Conservation (phyloP, 1,140 invertebrate genomes). For the Drosophila quadrilineata region DNA sequence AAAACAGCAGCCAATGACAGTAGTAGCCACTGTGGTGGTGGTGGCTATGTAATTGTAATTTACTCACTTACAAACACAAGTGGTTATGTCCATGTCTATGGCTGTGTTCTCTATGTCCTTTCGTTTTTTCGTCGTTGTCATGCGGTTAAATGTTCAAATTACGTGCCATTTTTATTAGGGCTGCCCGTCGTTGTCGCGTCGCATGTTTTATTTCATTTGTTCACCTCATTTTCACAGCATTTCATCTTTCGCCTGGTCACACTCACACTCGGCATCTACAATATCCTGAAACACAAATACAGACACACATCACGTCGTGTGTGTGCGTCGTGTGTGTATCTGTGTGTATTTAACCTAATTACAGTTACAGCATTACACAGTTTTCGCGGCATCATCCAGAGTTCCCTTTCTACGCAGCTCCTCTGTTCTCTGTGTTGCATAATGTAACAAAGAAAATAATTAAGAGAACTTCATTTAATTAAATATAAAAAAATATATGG, state of each 20-base stretch:
- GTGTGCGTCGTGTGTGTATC: slow-evolving; percentile 65
- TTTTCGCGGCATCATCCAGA: neutral
- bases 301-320: slow-evolving; percentile 19
- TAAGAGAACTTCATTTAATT: too few species aligned
- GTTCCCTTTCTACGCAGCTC: neutral
- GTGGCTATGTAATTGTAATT: slow-evolving; percentile 68
- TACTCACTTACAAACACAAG: slow-evolving; percentile 42
- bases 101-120: neutral
- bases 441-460: too few species aligned
- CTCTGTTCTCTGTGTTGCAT: neutral
- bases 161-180: slow-evolving; percentile 67
- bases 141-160: slow-evolving; percentile 74
- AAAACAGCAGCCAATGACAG: slow-evolving; percentile 41
- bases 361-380: slow-evolving; percentile 23
- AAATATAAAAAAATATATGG: neutral
- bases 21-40: too few species aligned
- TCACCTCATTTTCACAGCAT: slow-evolving; percentile 65
- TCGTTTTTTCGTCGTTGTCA: slow-evolving; percentile 56
- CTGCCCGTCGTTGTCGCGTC: slow-evolving; percentile 51
- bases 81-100: neutral
- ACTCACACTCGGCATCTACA: slow-evolving; percentile 12
- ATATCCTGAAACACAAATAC: neutral
- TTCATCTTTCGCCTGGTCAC: slow-evolving; percentile 50
- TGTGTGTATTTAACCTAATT: slow-evolving; percentile 75
- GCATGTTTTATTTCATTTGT: slow-evolving; percentile 67